Evolutionary conservation across 2,888 invertebrate species (phyloP).

Genomic region (Galeopsomyia nigrocyanea): DNA sequence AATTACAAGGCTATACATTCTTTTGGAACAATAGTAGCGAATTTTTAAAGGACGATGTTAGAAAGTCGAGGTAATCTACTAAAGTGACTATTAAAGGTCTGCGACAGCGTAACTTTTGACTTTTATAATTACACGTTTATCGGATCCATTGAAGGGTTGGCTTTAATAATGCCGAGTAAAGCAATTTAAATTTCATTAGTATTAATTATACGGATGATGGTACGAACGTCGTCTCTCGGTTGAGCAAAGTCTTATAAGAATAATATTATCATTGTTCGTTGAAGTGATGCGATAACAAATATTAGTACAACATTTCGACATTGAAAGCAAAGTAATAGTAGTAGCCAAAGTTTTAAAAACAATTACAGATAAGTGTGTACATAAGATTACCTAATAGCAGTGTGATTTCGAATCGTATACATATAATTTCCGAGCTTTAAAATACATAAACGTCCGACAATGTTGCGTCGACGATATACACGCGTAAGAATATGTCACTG

Average conservation of each 20-base stretch:
- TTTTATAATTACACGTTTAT: no score
- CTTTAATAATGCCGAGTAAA: no score
- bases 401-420: slow-evolving; percentile 9
- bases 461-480: slow-evolving; percentile 1
- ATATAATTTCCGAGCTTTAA: background rate
- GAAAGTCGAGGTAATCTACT: slow-evolving; percentile 14
- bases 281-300: background rate
- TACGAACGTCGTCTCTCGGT: background rate
- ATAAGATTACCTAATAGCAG: slow-evolving; percentile 10
- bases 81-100: slow-evolving; percentile 1
- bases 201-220: no score
- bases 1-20: no score
- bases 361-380: slow-evolving; percentile 14
- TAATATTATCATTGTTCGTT: background rate
- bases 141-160: no score
- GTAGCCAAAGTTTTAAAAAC: slow-evolving; percentile 12
- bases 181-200: no score
- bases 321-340: no score
- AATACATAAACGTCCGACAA: background rate
- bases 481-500: background rate
- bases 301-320: background rate
- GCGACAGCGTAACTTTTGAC: no score
- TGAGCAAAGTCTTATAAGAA: background rate
- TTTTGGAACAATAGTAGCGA: no score
- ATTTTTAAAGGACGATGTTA: background rate